Evolutionary conservation across 1,140 invertebrate species (phyloP).

Genomic region (Maniola jurtina): DNA sequence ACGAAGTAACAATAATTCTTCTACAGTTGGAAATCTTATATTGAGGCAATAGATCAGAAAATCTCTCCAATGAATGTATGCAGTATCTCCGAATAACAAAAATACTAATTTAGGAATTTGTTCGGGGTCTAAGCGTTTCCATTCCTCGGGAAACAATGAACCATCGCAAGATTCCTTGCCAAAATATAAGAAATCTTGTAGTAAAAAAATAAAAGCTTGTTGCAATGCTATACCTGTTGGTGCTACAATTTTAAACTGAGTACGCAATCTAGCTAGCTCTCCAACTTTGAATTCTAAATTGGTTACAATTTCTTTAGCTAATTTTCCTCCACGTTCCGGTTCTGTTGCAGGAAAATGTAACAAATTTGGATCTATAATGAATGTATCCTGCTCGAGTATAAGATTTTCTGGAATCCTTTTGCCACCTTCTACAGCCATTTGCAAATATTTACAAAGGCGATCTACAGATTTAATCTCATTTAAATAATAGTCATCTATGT

Average conservation of each 20-base stretch:
- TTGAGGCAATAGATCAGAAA: constrained; percentile 81
- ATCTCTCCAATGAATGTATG: constrained; percentile 81
- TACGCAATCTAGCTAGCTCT: constrained; percentile 74
- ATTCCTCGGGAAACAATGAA: constrained; percentile 72
- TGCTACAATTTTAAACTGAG: constrained; percentile 76
- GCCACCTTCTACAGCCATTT: constrained; percentile 79
- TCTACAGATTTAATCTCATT: constrained; percentile 79
- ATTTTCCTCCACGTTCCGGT: constrained; percentile 27
- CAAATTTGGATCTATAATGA: constrained; percentile 68
- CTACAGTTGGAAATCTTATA: constrained; percentile 73
- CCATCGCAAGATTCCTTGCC: constrained; percentile 70
- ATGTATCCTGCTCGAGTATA: constrained; percentile 70
- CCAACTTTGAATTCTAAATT: constrained; percentile 72
- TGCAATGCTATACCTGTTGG: constrained; percentile 77
- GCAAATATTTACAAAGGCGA: constrained; percentile 76
- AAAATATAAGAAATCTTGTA: constrained; percentile 79
- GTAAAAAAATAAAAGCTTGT: constrained; percentile 76
- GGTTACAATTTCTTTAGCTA: constrained; percentile 39
- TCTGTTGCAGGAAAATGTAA: constrained; percentile 50
- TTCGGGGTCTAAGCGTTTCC: constrained; percentile 73
- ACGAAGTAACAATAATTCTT: constrained; percentile 74
- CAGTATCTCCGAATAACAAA: constrained; percentile 73
- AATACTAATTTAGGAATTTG: constrained; percentile 72
- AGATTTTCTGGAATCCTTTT: constrained; percentile 68
- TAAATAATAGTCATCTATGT: constrained; percentile 76